Base-by-base conservation (phyloP, 2,113 vertebrate species). In the Orycteropus afer region DNA sequence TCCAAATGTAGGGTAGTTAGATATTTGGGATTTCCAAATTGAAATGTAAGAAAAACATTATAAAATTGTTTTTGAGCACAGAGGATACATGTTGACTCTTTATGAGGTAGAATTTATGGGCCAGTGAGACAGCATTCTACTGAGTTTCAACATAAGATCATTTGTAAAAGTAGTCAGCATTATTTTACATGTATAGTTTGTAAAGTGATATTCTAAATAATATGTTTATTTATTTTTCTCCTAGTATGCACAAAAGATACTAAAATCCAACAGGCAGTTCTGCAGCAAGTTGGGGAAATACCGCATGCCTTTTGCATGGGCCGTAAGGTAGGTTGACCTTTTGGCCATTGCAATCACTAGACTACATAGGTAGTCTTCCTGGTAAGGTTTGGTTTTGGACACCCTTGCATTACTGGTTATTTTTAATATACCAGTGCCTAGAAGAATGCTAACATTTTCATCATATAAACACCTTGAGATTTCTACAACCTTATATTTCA, bases 251-350 rank as follows among this genome's bases (percentile, higher is more conserved):
- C 99, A 99, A 97, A 99, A 99, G 98, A 98, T 99, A 95, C 96
- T 99, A 95, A 99, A 99, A 98, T 99, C 99, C 96, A 99, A 99
- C 96, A 99, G 99, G 63, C 99, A 99, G 90, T 99, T 99, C 97
- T 99, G 99, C 93, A 99, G 98, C 98, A 99, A 99, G 97, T 96
- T 99, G 97, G 99, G 99, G 23, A 99, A 99, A 96, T 99, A 99
- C 96, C 99, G 98, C 4, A 99, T 99, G 99, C 99, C 99, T 0
- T 99, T 99, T 92, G 99, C 99, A n/a, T 99, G 99, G 99, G 99
- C 99, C 1, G 98, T 99, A 88, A 99, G 99, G 99, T 99, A 98
- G 86, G 99, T 92, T 63, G 8, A 69, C 32, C 79, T 37, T 59
- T 91, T 63, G 67, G 59, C 32, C 1, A 1, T 57, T 95, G 78